These are phyloP conservation scores for Glyphotaelius pellucidus DNA, from an alignment of 2,888 invertebrate genomes.

Conservation along the genomic window DNA sequence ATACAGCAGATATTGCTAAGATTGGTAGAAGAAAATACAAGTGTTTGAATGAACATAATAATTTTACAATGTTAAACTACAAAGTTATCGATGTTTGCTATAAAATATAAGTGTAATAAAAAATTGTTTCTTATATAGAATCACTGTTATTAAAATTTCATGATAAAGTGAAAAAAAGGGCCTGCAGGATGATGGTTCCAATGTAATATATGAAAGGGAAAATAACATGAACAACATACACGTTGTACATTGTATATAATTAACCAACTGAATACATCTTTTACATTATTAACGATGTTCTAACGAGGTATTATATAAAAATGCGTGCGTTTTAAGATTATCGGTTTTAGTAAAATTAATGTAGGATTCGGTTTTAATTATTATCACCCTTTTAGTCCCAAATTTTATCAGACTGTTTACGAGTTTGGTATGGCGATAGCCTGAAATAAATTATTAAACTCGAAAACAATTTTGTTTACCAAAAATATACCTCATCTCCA, in stretches of 20 bases:
- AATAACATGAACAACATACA: neutral
- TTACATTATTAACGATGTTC: neutral
- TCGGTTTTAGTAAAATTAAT: neutral
- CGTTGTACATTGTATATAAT: neutral
- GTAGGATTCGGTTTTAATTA: neutral
- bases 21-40: too few species aligned
- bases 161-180: neutral
- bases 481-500: neutral
- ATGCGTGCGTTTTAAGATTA: neutral
- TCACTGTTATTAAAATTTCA: neutral
- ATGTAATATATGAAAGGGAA: neutral
- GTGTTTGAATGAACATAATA: too few species aligned
- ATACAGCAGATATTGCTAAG: too few species aligned
- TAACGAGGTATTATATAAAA: neutral
- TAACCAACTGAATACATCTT: too few species aligned
- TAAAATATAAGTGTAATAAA: too few species aligned
- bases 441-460: neutral
- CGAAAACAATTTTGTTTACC: neutral
- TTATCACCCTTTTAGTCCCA: neutral
- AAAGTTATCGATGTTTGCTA: too few species aligned
- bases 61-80: too few species aligned
- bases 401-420: neutral
- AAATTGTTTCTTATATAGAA: too few species aligned
- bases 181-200: neutral
- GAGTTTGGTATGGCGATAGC: neutral